Conservation (phyloP, 1,140 invertebrate species). For the Callitettix versicolor region DNA sequence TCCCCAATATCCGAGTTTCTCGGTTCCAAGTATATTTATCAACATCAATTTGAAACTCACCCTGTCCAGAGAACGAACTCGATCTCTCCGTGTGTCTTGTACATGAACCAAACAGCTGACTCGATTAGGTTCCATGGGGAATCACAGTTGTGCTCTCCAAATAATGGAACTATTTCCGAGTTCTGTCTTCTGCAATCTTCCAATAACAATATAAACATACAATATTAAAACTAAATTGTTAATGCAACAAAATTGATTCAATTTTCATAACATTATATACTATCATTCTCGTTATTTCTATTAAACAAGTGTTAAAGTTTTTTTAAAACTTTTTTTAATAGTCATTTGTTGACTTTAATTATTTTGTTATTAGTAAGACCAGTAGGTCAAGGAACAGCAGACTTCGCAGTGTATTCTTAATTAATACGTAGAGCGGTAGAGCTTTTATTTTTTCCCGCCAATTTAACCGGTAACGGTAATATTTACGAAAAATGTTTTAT, state of each 20-base stretch:
- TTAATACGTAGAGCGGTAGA: no score
- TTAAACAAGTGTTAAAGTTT: neutral
- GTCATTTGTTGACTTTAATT: neutral
- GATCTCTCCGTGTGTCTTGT: slow-evolving; percentile 61
- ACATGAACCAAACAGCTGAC: slow-evolving; percentile 74
- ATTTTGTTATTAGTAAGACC: neutral
- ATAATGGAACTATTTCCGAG: slow-evolving; percentile 50
- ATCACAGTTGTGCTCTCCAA: slow-evolving; percentile 79
- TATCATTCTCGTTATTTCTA: neutral
- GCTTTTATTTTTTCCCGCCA: no score
- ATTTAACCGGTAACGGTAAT: no score
- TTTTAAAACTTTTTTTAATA: neutral
- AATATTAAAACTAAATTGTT: no score
- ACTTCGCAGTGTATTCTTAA: no score
- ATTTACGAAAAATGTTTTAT: no score
- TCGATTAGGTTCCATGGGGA: slow-evolving; percentile 75
- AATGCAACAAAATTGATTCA: no score
- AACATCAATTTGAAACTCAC: slow-evolving; percentile 43
- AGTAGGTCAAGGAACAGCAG: no score
- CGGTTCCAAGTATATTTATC: no score
- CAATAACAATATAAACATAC: slow-evolving; percentile 17
- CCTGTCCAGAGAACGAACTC: slow-evolving; percentile 93
- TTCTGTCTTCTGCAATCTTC: slow-evolving; percentile 30
- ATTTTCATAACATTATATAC: no score
- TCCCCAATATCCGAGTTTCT: no score